Base-by-base conservation (phyloP, 2,797 vertebrate genomes). In the Scolopax bukidnonensis region DNA sequence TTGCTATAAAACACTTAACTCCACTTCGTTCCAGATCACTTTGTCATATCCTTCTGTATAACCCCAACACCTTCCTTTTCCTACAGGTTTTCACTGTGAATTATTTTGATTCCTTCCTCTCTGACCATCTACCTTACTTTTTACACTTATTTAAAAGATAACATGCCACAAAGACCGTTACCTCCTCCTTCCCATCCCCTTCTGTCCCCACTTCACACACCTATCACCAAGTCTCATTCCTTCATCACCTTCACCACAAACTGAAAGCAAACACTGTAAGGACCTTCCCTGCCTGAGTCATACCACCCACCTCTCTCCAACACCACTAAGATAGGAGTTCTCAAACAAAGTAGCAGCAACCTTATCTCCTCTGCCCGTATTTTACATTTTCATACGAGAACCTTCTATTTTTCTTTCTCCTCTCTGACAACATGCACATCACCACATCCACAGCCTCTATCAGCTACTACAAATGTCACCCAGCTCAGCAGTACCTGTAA, bases 1-100 rank as follows among this genome's bases (percentile, higher is more conserved):
- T 2, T 23, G 18, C 1, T 0, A 2, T 2, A 15, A 32, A 54
- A 84, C 4, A 3, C 43, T 64, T 3, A 43, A n/a, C 54, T 56
- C 57, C 23, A 59, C 21, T 36, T 59, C 33, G 25, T 38, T 38
- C 47, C 28, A 67, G 36, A 33, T 7, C 48, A 48, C 27, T 12
- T 3, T 16, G 5, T 43, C n/a, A 32, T 33, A 43, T 10, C 30
- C 28, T 79, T 40, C 59, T 24, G 7, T 13, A 4, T 21, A 84
- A 65, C 17, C 63, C 12, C 7, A 70, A 36, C 32, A 76, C 28
- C n/a, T n/a, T 47, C 28, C 12, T 71, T 64, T 47, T 30, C 43
- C 27, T 76, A 28, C 41, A 84, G 28, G 11, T 40, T 57, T 70
- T 67, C 48, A 67, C 47, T 50, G 51, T 30, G 24, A 74, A 41